Evolutionary conservation across 2,797 vertebrate genomes (phyloP).

Genomic region (Allobates femoralis): DNA sequence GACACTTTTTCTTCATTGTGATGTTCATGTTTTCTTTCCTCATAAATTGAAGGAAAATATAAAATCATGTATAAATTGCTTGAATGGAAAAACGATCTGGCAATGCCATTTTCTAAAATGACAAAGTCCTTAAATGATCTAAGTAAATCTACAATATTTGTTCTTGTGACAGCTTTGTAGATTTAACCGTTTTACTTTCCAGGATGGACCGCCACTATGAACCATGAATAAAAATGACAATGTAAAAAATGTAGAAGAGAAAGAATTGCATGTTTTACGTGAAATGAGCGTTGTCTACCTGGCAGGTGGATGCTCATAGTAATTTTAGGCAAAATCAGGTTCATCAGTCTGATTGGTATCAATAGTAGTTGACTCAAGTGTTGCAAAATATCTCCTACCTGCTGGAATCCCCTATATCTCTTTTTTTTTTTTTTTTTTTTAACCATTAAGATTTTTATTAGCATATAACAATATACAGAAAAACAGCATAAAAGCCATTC

Average conservation of each 20-base stretch:
- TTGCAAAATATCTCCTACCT: no score
- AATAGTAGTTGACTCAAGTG: no score
- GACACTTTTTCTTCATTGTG: constrained; percentile 32
- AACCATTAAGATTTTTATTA: no score
- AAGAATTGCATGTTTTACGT: neutral
- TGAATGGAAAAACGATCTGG: constrained; percentile 35
- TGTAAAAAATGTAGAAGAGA: neutral
- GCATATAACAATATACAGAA: no score
- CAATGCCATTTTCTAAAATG: constrained; percentile 44
- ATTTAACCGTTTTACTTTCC: constrained; percentile 16
- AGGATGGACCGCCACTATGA: neutral
- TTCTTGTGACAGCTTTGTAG: constrained; percentile 41
- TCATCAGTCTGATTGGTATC: no score
- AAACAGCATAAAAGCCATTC: no score
- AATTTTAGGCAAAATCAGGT: neutral
- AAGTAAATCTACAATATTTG: constrained; percentile 49
- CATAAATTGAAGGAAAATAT: constrained; percentile 42
- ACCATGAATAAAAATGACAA: constrained; percentile 39
- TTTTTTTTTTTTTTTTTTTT: no score
- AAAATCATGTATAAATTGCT: constrained; percentile 50
- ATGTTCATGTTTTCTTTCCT: constrained; percentile 32
- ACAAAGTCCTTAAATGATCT: constrained; percentile 42
- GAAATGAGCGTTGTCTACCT: neutral
- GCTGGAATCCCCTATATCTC: no score
- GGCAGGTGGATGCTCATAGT: neutral